Conservation (phyloP, 2,797 vertebrate species). For the Phoebastria nigripes region DNA sequence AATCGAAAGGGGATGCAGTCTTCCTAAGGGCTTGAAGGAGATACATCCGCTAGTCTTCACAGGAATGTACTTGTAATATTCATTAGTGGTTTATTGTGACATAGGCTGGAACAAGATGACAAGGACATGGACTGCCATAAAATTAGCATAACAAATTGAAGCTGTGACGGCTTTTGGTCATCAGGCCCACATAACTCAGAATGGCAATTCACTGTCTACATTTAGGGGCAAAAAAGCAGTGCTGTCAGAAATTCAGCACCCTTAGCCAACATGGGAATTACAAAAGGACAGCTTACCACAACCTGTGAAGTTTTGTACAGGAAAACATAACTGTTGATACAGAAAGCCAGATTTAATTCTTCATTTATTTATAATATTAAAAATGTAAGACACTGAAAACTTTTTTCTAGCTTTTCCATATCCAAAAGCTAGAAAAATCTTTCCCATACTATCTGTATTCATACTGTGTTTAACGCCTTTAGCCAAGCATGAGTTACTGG, state of each 20-base stretch:
- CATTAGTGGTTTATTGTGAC: slow-evolving; percentile 11
- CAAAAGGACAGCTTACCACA: background rate
- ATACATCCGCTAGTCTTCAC: background rate
- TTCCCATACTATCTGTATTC: background rate
- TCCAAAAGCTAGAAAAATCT: background rate
- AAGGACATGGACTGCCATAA: slow-evolving; percentile 22
- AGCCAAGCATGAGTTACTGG: background rate
- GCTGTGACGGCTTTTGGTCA: slow-evolving; percentile 17
- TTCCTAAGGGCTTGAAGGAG: background rate
- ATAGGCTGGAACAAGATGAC: background rate
- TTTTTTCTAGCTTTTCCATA: background rate
- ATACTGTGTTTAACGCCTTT: background rate
- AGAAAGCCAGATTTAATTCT: background rate
- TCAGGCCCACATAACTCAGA: background rate
- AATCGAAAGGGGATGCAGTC: background rate
- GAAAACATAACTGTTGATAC: background rate
- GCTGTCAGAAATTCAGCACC: background rate
- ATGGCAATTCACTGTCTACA: background rate
- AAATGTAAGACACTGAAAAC: background rate
- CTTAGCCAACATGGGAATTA: background rate
- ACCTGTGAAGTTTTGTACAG: background rate
- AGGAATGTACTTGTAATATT: background rate
- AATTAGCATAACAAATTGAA: slow-evolving; percentile 40
- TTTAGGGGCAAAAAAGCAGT: background rate
- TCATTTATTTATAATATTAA: background rate